A percentile compares a stretch with the other conserved stretches of the same genome.
Evolutionary conservation across 1,140 invertebrate genomes (phyloP).

Genomic region (Telenomus remus): DNA sequence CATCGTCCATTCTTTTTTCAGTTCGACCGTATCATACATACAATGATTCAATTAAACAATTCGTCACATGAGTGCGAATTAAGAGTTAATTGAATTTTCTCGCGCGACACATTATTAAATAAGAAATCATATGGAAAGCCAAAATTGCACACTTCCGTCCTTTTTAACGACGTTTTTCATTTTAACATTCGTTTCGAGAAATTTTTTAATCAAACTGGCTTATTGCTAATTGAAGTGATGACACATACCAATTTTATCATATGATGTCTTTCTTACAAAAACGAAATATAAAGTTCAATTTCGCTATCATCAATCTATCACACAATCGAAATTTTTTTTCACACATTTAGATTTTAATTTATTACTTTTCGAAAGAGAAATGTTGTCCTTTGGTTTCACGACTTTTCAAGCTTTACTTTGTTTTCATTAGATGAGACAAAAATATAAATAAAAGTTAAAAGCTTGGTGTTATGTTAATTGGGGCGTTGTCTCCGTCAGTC

Average conservation of each 20-base stretch:
- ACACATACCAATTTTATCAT: too few species aligned
- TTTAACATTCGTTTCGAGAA: slow-evolving; percentile 11
- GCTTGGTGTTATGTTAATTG: slow-evolving; percentile 75
- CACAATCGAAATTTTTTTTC: too few species aligned
- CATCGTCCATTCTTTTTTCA: slow-evolving; percentile 43
- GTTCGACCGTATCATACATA: slow-evolving; percentile 42
- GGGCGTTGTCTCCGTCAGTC: slow-evolving; percentile 73
- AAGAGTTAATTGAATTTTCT: slow-evolving; percentile 48
- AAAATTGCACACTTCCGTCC: slow-evolving; percentile 25
- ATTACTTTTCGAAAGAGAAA: too few species aligned
- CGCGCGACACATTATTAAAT: slow-evolving; percentile 27
- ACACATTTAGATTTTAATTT: too few species aligned
- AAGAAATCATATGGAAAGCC: slow-evolving; percentile 33
- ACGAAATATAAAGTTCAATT: too few species aligned
- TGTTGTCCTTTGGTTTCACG: too few species aligned
- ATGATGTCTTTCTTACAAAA: too few species aligned
- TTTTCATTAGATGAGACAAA: slow-evolving; percentile 71
- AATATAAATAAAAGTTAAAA: slow-evolving; percentile 74
- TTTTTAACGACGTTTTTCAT: slow-evolving; percentile 10
- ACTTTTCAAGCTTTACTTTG: slow-evolving; percentile 9
- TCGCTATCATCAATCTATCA: too few species aligned
- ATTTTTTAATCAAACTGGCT: slow-evolving; percentile 49
- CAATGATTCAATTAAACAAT: slow-evolving; percentile 52
- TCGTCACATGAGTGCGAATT: slow-evolving; percentile 41
- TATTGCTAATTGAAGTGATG: too few species aligned